Percentiles rank a stretch among this genome's conserved stretches.
These are phyloP conservation scores for Leguminivora glycinivorella DNA, from an alignment of 1,140 invertebrate genomes.

Conservation along the genomic window DNA sequence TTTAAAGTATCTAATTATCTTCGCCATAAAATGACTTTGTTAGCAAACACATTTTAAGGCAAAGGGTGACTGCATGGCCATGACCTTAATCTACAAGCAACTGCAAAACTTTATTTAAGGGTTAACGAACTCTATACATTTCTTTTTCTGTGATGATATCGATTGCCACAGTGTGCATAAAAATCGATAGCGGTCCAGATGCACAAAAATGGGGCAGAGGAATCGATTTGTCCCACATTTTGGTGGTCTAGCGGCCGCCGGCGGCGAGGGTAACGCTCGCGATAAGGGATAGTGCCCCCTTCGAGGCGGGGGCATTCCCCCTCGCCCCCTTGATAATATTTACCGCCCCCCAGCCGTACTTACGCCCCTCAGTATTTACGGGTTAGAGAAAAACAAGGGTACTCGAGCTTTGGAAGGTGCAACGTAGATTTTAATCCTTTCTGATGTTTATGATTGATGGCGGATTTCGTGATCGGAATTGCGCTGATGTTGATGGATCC, in stretches of 20 bases:
- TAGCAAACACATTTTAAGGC: neutral
- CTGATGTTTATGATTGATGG: slow-evolving; percentile 79
- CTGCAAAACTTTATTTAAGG: neutral
- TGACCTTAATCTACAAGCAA: neutral
- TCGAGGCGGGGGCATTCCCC: slow-evolving; percentile 57
- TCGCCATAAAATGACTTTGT: slow-evolving; percentile 64
- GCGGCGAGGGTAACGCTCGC: slow-evolving; percentile 75
- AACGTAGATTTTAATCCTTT: slow-evolving; percentile 79
- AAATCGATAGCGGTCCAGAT: slow-evolving; percentile 78
- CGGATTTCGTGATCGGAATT: slow-evolving; percentile 73
- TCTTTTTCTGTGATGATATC: slow-evolving; percentile 37
- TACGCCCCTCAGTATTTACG: slow-evolving; percentile 78
- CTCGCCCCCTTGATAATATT: slow-evolving; percentile 74
- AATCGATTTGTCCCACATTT: slow-evolving; percentile 79
- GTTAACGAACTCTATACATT: neutral
- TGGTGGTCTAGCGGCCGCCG: slow-evolving; percentile 69
- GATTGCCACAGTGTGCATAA: slow-evolving; percentile 48
- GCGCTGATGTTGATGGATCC: slow-evolving; percentile 75
- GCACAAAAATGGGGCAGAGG: slow-evolving; percentile 76
- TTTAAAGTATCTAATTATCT: slow-evolving; percentile 59
- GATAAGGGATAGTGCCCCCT: slow-evolving; percentile 77
- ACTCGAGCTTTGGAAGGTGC: slow-evolving; percentile 77
- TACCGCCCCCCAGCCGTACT: slow-evolving; percentile 76
- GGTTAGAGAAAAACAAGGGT: slow-evolving; percentile 79
- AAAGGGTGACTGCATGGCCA: neutral